Evolutionary conservation across 1,140 invertebrate genomes (phyloP).

Genomic region (Panulirus ornatus): DNA sequence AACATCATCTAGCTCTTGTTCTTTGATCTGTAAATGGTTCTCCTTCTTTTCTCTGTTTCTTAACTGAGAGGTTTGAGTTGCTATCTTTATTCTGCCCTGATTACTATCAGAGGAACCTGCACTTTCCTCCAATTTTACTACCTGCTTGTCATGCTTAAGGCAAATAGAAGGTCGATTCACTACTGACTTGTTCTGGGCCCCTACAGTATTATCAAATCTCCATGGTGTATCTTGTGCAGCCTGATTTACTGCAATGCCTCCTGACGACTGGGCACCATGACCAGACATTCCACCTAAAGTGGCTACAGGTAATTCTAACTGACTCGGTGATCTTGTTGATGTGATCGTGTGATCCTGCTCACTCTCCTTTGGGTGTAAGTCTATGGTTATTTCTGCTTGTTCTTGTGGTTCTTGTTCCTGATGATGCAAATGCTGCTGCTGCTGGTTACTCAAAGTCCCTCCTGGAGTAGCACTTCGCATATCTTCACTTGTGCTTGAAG

Average conservation of each 20-base stretch:
- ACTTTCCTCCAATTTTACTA: constrained; percentile 47
- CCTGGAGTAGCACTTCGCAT: constrained; percentile 31
- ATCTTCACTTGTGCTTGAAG: constrained; percentile 74
- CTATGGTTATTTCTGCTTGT: constrained; percentile 54
- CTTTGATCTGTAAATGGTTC: constrained; percentile 4
- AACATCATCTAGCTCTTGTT: constrained; percentile 45
- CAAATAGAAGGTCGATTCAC: neutral
- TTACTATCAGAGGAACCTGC: constrained; percentile 42
- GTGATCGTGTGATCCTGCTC: constrained; percentile 71
- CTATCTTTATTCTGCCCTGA: constrained; percentile 13
- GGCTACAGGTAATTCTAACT: constrained; percentile 56
- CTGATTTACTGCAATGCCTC: constrained; percentile 43
- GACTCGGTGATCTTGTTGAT: constrained; percentile 60
- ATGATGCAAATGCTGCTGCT: constrained; percentile 37
- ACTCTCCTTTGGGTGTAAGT: constrained; percentile 61
- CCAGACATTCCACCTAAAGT: constrained; percentile 43
- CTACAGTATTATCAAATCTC: constrained; percentile 70
- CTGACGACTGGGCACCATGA: constrained; percentile 16
- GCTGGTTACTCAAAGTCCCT: constrained; percentile 29
- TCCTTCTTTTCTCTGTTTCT: constrained; percentile 27
- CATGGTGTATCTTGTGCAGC: constrained; percentile 64
- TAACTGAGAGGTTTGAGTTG: neutral
- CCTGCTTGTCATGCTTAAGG: constrained; percentile 21
- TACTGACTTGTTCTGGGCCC: constrained; percentile 36
- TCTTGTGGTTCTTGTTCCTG: constrained; percentile 53